Percentiles rank a stretch among this genome's conserved stretches.
Evolutionary conservation across 2,888 invertebrate species (phyloP).

Genomic region (Linyphia triangularis): DNA sequence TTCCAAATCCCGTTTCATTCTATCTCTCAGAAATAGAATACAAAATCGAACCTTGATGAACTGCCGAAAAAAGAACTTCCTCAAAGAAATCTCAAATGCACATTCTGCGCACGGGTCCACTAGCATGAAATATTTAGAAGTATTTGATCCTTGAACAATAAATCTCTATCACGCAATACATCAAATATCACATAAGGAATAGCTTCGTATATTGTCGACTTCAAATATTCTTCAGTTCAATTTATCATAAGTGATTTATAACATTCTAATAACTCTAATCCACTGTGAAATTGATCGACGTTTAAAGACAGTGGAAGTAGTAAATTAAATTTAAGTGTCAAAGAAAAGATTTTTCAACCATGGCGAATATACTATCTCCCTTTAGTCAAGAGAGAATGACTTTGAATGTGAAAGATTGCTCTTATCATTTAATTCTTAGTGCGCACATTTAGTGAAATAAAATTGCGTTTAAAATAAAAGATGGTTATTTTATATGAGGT

Average conservation of each 20-base stretch:
- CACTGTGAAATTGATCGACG: conserved; percentile 23
- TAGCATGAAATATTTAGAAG: too few relatives aligned
- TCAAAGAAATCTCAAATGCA: too few relatives aligned
- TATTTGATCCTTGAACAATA: too few relatives aligned
- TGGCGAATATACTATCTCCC: background rate
- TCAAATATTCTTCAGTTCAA: background rate
- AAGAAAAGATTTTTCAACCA: background rate
- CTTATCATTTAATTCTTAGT: background rate
- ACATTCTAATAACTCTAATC: conserved; percentile 38
- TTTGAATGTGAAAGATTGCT: conserved; percentile 6
- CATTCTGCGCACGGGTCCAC: too few relatives aligned
- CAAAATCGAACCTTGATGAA: too few relatives aligned
- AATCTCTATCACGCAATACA: too few relatives aligned
- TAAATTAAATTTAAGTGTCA: conserved; percentile 34
- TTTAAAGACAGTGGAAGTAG: conserved; percentile 31
- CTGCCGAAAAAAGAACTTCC: too few relatives aligned
- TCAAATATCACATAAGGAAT: background rate
- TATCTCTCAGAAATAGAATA: too few relatives aligned
- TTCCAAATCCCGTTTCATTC: too few relatives aligned
- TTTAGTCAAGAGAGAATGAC: background rate
- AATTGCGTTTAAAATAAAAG: background rate
- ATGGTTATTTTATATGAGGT: too few relatives aligned
- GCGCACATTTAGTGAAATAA: background rate
- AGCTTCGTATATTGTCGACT: too few relatives aligned
- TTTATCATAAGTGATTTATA: conserved; percentile 24